These are phyloP conservation scores for Xerus rutilus DNA, from an alignment of 2,797 vertebrate genomes.

Conservation along the genomic window DNA sequence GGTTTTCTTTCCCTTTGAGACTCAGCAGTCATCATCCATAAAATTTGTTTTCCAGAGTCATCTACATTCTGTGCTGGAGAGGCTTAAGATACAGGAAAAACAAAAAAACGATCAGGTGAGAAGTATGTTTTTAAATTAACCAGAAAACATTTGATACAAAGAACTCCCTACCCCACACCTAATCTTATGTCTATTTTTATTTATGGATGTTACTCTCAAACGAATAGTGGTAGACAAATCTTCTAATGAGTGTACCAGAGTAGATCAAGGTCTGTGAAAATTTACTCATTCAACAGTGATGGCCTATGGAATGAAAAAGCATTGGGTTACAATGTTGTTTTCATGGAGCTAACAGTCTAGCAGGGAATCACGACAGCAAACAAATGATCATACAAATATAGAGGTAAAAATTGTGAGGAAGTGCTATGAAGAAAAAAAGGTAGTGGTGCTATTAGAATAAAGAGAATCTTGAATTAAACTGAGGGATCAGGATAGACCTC, in stretches of 20 bases:
- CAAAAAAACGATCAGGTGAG: conserved; percentile 91
- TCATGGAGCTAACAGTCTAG: conserved; percentile 14
- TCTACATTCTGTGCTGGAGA: conserved; percentile 93
- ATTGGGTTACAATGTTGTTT: neutral
- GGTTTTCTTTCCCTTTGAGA: conserved; percentile 16
- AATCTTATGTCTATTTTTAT: conserved; percentile 27
- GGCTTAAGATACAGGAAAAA: conserved; percentile 95
- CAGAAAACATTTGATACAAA: conserved; percentile 49
- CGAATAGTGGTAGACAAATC: conserved; percentile 8
- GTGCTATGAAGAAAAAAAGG: conserved; percentile 10
- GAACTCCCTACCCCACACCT: neutral
- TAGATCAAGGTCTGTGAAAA: conserved; percentile 53
- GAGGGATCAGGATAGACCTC: neutral
- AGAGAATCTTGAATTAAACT: conserved; percentile 43
- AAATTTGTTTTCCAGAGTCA: conserved; percentile 89
- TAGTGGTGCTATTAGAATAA: conserved; percentile 17
- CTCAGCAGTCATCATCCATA: conserved; percentile 39
- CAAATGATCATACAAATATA: neutral
- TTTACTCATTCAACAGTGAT: neutral
- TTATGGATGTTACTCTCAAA: conserved; percentile 19
- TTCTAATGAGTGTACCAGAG: neutral
- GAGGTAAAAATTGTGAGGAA: conserved; percentile 1
- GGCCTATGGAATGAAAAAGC: neutral
- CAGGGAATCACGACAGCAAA: neutral
- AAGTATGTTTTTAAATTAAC: conserved; percentile 60